Evolutionary conservation across 1,140 invertebrate species (phyloP).

Genomic region (Aphaenogaster ashmeadi): DNA sequence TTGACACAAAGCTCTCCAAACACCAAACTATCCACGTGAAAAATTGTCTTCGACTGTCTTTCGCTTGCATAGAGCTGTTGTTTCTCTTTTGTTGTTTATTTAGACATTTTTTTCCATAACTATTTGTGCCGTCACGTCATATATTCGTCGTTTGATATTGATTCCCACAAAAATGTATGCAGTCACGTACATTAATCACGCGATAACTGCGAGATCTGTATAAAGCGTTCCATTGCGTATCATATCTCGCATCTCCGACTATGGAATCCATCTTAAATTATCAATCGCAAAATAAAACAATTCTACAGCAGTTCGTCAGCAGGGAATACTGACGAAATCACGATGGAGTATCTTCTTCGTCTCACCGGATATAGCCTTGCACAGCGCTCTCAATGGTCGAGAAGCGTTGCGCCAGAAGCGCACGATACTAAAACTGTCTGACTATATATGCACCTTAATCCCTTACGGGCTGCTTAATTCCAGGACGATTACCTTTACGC

Average conservation of each 20-base stretch:
- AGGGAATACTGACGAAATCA: not conserved
- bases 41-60: conserved; percentile 71
- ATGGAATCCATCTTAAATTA: not conserved
- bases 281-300: not conserved
- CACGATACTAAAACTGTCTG: conserved; percentile 16
- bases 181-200: not conserved
- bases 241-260: not conserved
- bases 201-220: not conserved
- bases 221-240: not conserved
- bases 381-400: not conserved
- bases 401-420: not conserved
- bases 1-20: conserved; percentile 63
- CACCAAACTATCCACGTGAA: conserved; percentile 63
- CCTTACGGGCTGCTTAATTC: conserved; percentile 66
- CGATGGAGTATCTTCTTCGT: not conserved
- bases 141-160: not conserved
- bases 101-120: conserved; percentile 5
- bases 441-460: conserved; percentile 58
- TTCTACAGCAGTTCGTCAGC: not conserved
- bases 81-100: conserved; percentile 17
- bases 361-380: not conserved
- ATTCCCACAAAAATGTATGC: not conserved
- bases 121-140: not conserved
- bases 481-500: conserved; percentile 63
- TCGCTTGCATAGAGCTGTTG: conserved; percentile 10